Base-by-base conservation (phyloP, 2,888 invertebrate genomes). In the Aspidiotus destructor region DNA sequence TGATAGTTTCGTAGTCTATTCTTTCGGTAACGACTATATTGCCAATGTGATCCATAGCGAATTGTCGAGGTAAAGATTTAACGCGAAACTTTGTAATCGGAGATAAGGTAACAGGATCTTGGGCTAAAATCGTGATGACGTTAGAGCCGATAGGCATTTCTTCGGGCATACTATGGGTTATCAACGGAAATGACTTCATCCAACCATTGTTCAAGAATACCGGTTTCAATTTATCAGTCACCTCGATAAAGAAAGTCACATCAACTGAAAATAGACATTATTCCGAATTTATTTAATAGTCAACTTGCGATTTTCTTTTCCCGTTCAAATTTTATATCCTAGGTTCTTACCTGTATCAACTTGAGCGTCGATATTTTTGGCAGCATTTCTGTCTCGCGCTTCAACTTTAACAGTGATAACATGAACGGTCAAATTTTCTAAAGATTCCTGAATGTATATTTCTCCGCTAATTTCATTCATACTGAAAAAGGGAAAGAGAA, bases 1-100 rank as follows among this genome's bases (percentile, higher is more conserved):
- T 79, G n/a, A 89, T 75, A 1, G 81, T 80, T 77, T 92, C 92
- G 73, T 88, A 90, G 77, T 92, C 92, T 40, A 92, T 77, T 69
- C 86, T 82, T 73, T 84, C 85, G 57, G 84, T 86, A 2, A 90
- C 78, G 6, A 86, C 85, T 0, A 92, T 84, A 74, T 86, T 85
- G 0, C 92, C 92, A 11, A 71, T 52, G 0, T 69, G 61, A 64
- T 73, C 73, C 69, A 74, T 69, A 10, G 72, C 70, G 9, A 74
- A 61, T 15, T 72, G 71, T 9, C 70, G 57, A 1, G 74, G 73
- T n/a, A 73, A 41, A 2, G 73, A 72, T 8, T 71, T 57, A 3
- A 73, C 62, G 28, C 68, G 69, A 70, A 74, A 74, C n/a, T 70
- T 70, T 8, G 71, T 71, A 10, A 74, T 73, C 2, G 73, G 72